phyloP scores from a whole-genome alignment of 1,140 invertebrate species.

The Orussus abietinus region DNA sequence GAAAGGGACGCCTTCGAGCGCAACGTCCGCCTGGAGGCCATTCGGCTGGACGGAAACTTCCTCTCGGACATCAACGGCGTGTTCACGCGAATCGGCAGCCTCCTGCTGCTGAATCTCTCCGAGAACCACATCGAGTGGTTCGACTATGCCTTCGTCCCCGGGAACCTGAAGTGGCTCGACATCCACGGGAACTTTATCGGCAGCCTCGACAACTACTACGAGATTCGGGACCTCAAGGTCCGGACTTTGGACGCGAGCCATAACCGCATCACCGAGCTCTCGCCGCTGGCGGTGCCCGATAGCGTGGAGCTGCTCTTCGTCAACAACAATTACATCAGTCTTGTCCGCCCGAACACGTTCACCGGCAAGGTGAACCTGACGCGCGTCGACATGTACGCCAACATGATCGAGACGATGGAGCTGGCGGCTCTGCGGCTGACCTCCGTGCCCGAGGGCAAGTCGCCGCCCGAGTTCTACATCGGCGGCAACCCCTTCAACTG shows the following conservation, averaged over 20 bases:
- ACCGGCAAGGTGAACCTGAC: constrained; percentile 78
- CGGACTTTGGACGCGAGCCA: constrained; percentile 83
- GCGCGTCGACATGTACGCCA: constrained; percentile 84
- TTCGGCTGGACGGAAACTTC: constrained; percentile 81
- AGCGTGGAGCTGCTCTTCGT: constrained; percentile 84
- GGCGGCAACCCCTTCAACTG: constrained; percentile 88
- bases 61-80: constrained; percentile 83
- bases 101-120: constrained; percentile 84
- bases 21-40: constrained; percentile 75
- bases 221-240: constrained; percentile 64
- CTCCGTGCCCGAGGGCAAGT: constrained; percentile 64
- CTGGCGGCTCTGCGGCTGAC: constrained; percentile 72
- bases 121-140: constrained; percentile 89
- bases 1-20: constrained; percentile 77
- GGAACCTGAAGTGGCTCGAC: constrained; percentile 84
- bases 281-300: constrained; percentile 78
- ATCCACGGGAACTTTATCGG: constrained; percentile 85
- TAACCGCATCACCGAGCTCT: constrained; percentile 77
- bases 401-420: constrained; percentile 77
- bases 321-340: constrained; percentile 82
- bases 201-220: constrained; percentile 80
- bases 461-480: constrained; percentile 80
- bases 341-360: constrained; percentile 79
- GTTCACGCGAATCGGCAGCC: constrained; percentile 72
- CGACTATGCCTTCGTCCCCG: constrained; percentile 84